Conservation (phyloP, 2,113 vertebrate species). For the Tricholaema leucomelas region DNA sequence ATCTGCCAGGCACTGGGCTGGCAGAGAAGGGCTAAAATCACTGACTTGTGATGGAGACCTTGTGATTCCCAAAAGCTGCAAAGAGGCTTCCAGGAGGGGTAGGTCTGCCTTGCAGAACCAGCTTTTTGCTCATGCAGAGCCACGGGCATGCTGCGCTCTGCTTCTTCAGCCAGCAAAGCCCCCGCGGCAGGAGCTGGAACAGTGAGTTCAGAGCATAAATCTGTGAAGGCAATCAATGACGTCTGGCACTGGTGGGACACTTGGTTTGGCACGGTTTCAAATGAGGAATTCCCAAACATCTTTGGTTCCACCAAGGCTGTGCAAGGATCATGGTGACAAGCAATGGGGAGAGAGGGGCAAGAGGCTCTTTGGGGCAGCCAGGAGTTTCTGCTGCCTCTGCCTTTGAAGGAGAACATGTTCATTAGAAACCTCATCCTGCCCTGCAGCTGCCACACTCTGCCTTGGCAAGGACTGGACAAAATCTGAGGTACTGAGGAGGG, state of each 20-base stretch:
- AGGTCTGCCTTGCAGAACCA: background rate
- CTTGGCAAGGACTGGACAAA: background rate
- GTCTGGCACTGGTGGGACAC: background rate
- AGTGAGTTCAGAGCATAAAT: background rate
- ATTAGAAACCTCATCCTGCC: background rate
- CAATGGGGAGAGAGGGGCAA: background rate
- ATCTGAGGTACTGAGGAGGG: background rate
- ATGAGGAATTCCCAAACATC: background rate
- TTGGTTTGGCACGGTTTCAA: background rate
- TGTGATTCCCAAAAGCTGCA: background rate
- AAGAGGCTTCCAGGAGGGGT: rapidly evolving
- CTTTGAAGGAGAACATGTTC: background rate
- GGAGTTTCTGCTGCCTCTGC: background rate
- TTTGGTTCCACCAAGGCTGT: background rate
- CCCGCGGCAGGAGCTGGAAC: background rate
- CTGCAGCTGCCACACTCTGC: background rate
- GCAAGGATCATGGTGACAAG: background rate
- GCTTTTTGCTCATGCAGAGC: background rate
- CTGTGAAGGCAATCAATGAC: background rate
- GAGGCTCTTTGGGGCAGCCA: background rate
- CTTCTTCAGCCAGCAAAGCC: background rate
- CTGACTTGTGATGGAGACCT: background rate
- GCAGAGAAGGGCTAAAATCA: background rate
- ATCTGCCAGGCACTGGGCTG: background rate
- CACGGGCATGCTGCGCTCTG: background rate